A percentile compares a stretch with the other conserved stretches of the same genome.
Conservation (phyloP, 2,797 vertebrate species). For the Melanotaenia trifasciata region DNA sequence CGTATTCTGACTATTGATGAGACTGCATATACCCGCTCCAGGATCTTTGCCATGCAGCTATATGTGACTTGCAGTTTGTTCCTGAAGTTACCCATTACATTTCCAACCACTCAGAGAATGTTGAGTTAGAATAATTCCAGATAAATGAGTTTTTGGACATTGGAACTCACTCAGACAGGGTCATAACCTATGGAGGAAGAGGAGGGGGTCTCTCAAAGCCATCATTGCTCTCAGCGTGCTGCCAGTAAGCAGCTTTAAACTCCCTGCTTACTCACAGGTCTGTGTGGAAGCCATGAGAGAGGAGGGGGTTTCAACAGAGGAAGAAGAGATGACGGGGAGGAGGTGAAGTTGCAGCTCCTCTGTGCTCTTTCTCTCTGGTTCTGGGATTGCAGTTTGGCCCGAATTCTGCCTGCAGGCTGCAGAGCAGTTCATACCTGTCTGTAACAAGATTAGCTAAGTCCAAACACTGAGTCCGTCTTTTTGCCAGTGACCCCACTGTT, state of each 20-base stretch:
- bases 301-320: constrained; percentile 19
- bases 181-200: neutral
- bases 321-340: constrained; percentile 28
- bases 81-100: neutral
- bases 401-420: constrained; percentile 44
- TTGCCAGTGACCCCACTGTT: neutral
- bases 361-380: constrained; percentile 20
- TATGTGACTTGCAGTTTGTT: neutral
- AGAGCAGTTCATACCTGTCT: constrained; percentile 56
- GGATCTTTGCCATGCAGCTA: neutral
- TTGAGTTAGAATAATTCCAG: neutral
- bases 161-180: neutral
- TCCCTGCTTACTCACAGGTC: constrained; percentile 50
- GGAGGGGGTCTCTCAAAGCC: neutral
- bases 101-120: neutral
- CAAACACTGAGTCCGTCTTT: constrained; percentile 33
- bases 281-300: constrained; percentile 32
- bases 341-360: constrained; percentile 26
- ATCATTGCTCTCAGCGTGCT: neutral
- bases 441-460: constrained; percentile 68
- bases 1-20: neutral
- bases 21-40: neutral
- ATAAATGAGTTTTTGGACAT: neutral
- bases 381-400: constrained; percentile 13
- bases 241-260: constrained; percentile 28